These are phyloP conservation scores for Lytechinus variegatus DNA, from an alignment of 35 echinoderm and acorn worm species.

Conservation along the genomic window DNA sequence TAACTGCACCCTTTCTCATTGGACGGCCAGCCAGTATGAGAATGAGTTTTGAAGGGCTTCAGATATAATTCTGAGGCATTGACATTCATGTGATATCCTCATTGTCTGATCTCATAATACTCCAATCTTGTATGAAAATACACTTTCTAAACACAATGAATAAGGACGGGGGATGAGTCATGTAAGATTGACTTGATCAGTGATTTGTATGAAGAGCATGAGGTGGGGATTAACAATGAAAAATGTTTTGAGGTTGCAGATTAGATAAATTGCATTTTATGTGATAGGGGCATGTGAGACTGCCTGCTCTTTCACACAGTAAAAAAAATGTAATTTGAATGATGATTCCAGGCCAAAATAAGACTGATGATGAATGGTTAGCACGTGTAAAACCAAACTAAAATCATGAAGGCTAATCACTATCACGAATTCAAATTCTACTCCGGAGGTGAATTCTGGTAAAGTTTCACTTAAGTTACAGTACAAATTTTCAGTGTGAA, in stretches of 20 bases:
- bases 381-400: too few species aligned
- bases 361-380: too few species aligned
- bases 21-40: background rate
- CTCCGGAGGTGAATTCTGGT: too few species aligned
- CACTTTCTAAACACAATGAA: background rate
- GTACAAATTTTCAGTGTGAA: too few species aligned
- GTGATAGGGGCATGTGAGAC: background rate
- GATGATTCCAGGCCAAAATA: too few species aligned
- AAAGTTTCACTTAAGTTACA: too few species aligned
- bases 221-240: background rate
- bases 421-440: too few species aligned
- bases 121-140: background rate
- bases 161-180: slow-evolving; percentile 1
- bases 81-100: slow-evolving; percentile 3
- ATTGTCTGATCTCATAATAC: slow-evolving; percentile 37
- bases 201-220: background rate
- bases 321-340: too few species aligned
- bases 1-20: background rate
- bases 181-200: background rate
- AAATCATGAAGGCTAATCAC: too few species aligned
- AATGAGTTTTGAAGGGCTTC: slow-evolving; percentile 11
- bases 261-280: background rate
- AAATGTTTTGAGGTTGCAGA: background rate
- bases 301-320: too few species aligned
- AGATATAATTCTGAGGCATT: background rate